phyloP scores from a whole-genome alignment of 2,113 vertebrate genomes.

The Nycticebus coucang region DNA sequence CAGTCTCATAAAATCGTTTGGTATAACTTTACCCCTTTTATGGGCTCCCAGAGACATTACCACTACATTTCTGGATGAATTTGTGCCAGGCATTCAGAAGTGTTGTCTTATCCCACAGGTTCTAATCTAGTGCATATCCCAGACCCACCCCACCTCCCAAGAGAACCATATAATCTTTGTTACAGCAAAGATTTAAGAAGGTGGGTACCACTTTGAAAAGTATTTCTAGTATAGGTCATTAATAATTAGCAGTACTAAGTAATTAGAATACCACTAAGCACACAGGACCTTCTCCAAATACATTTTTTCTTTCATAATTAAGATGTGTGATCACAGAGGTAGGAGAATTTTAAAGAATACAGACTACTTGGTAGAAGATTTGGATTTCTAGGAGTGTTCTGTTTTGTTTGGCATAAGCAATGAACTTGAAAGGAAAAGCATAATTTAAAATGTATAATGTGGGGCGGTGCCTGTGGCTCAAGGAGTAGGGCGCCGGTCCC shows the following conservation, averaged over 20 bases:
- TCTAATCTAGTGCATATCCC: conserved; percentile 47
- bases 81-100: conserved; percentile 48
- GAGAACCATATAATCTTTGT: conserved; percentile 53
- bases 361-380: background rate
- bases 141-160: background rate
- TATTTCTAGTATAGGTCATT: conserved; percentile 20
- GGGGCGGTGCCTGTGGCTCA: too few species aligned
- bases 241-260: conserved; percentile 42
- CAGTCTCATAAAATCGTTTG: conserved; percentile 64
- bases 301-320: conserved; percentile 55
- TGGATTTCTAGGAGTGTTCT: background rate
- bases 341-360: conserved; percentile 38
- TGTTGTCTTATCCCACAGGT: conserved; percentile 27
- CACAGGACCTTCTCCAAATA: conserved; percentile 34
- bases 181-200: conserved; percentile 53
- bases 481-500: too few species aligned
- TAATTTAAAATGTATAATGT: too few species aligned
- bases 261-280: conserved; percentile 26
- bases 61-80: conserved; percentile 56
- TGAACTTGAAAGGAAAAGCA: background rate
- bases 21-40: conserved; percentile 67
- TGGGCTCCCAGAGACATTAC: conserved; percentile 56
- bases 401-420: conserved; percentile 49
- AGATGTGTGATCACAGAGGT: background rate
- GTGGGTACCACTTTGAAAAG: conserved; percentile 51